These are phyloP conservation scores for Trisateles emortualis DNA, from an alignment of 2,888 invertebrate genomes.

Conservation along the genomic window DNA sequence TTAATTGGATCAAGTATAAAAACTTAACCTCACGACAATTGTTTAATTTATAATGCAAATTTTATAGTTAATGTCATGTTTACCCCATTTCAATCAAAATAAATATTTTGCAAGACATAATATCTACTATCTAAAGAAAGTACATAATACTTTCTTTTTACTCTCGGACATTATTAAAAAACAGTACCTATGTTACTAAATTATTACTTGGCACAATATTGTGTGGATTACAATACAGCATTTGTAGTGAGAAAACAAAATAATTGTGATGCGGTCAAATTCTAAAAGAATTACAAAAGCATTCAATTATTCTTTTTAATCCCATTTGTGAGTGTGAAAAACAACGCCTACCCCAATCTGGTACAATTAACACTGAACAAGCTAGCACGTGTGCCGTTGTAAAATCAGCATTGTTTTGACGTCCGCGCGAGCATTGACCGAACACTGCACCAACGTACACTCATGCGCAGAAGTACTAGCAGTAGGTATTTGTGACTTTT, in stretches of 20 bases:
- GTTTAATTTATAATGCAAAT: too few species aligned
- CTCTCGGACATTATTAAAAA: too few species aligned
- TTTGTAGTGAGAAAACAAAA: too few species aligned
- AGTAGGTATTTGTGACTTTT: background rate
- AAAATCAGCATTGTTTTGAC: constrained; percentile 51
- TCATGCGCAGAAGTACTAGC: background rate
- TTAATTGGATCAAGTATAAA: background rate
- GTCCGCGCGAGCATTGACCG: constrained; percentile 43
- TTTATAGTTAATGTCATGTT: too few species aligned
- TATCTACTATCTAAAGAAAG: too few species aligned
- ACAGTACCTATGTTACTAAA: too few species aligned
- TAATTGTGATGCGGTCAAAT: background rate
- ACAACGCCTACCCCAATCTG: constrained; percentile 11
- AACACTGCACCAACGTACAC: constrained; percentile 16
- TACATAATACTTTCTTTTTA: too few species aligned
- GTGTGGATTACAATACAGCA: too few species aligned
- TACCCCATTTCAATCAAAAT: too few species aligned
- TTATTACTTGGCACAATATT: too few species aligned
- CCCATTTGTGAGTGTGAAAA: constrained; percentile 16
- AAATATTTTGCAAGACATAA: too few species aligned
- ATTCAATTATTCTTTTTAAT: background rate
- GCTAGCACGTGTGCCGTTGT: constrained; percentile 42
- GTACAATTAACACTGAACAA: constrained; percentile 34
- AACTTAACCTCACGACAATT: background rate
- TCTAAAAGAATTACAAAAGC: background rate